Percentiles rank a stretch among this genome's conserved stretches.
phyloP scores from a whole-genome alignment of 2,113 vertebrate genomes.

The Takifugu bimaculatus region DNA sequence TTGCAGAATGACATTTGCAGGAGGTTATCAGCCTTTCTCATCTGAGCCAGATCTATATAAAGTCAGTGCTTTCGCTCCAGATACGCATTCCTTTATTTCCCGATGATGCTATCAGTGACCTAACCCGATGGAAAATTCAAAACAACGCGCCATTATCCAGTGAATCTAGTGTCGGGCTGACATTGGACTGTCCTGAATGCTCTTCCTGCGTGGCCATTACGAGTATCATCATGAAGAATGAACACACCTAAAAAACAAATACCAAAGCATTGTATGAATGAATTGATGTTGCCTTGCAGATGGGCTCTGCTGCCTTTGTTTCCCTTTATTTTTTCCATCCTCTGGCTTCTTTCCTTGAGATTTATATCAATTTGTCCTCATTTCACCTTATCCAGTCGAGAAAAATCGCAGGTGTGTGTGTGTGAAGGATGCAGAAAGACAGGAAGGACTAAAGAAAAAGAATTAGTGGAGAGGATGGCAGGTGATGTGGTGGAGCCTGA shows the following conservation, averaged over 20 bases:
- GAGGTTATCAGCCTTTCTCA: too few relatives aligned
- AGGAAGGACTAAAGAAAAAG: slow-evolving; percentile 7
- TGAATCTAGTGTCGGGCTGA: slow-evolving; percentile 17
- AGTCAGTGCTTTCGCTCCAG: too few relatives aligned
- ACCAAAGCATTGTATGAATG: slow-evolving; percentile 41
- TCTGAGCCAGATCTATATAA: too few relatives aligned
- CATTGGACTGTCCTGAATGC: slow-evolving; percentile 39
- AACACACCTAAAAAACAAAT: slow-evolving; percentile 30
- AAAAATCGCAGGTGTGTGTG: slow-evolving; percentile 2
- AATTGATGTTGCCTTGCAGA: slow-evolving; percentile 52
- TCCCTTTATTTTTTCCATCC: slow-evolving; percentile 28
- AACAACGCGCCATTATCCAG: slow-evolving; percentile 16
- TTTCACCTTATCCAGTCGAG: slow-evolving; percentile 55
- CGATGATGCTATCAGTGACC: too few relatives aligned
- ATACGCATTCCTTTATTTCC: too few relatives aligned
- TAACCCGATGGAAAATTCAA: slow-evolving; percentile 1
- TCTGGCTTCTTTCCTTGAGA: slow-evolving; percentile 38
- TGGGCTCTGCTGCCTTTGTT: slow-evolving; percentile 19
- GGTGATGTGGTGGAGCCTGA: slow-evolving; percentile 41
- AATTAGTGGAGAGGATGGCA: slow-evolving; percentile 30
- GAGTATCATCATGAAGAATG: slow-evolving; percentile 46
- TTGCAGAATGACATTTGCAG: too few relatives aligned
- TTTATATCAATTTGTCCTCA: slow-evolving; percentile 75
- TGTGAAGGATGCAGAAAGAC: slow-evolving; percentile 11
- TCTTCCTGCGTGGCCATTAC: slow-evolving; percentile 28